These are phyloP conservation scores for Volucella inanis DNA, from an alignment of 2,888 invertebrate genomes.

Conservation along the genomic window DNA sequence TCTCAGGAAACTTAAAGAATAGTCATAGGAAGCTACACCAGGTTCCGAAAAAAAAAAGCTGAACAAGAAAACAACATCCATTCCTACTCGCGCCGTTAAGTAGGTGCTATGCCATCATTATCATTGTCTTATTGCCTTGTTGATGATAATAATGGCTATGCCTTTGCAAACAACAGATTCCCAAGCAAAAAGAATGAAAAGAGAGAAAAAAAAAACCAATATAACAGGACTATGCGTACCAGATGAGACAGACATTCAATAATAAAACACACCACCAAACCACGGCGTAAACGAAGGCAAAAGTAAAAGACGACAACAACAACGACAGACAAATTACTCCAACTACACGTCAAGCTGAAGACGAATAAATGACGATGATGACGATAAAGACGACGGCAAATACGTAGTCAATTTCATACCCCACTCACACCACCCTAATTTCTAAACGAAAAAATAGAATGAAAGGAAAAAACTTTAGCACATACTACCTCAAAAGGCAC, in stretches of 20 bases:
- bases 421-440: conserved; percentile 55
- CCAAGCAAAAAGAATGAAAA: conserved; percentile 32
- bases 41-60: conserved; percentile 1
- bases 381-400: conserved; percentile 74
- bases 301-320: conserved; percentile 17
- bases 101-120: conserved; percentile 70
- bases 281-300: conserved; percentile 16
- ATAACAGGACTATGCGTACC: conserved; percentile 74
- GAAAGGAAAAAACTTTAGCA: conserved; percentile 3
- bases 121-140: conserved; percentile 67
- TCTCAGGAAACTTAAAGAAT: conserved; percentile 18
- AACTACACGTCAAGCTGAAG: conserved; percentile 54
- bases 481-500: conserved; percentile 21
- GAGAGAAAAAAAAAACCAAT: conserved; percentile 39
- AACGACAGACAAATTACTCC: conserved; percentile 73
- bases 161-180: conserved; percentile 47
- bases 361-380: conserved; percentile 65
- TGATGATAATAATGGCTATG: conserved; percentile 67
- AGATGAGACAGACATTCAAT: conserved; percentile 62
- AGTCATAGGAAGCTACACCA: conserved; percentile 12
- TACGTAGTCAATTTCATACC: conserved; percentile 61
- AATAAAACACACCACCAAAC: conserved; percentile 32
- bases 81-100: conserved; percentile 39
- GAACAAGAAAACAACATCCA: not conserved
- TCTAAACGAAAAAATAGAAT: conserved; percentile 7